Conservation (phyloP, 1,140 invertebrate species). For the Campoletis sonorensis region DNA sequence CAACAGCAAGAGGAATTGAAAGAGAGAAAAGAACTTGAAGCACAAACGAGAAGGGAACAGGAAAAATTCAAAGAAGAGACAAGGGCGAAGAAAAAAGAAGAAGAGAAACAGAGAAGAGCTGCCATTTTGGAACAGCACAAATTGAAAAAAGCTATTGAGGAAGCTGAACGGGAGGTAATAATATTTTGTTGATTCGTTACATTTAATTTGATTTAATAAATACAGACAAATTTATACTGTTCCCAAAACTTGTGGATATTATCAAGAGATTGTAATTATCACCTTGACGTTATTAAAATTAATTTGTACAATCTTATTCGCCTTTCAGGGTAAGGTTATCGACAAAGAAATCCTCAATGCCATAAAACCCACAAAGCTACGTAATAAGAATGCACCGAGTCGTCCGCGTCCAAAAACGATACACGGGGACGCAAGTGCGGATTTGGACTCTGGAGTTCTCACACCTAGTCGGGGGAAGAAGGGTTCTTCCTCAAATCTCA, state of each 20-base stretch:
- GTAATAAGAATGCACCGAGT: conserved; percentile 77
- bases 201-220: neutral
- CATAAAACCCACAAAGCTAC: conserved; percentile 80
- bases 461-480: conserved; percentile 86
- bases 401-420: conserved; percentile 91
- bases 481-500: conserved; percentile 87
- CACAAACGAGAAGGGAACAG: conserved; percentile 84
- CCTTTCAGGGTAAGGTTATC: conserved; percentile 83
- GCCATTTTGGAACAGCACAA: conserved; percentile 96
- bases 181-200: conserved; percentile 9
- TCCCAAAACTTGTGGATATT: no score
- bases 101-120: conserved; percentile 90
- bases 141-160: conserved; percentile 94
- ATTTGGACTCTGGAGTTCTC: conserved; percentile 85
- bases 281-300: conserved; percentile 5
- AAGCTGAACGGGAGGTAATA: conserved; percentile 90
- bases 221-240: no score
- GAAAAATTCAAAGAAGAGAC: conserved; percentile 92
- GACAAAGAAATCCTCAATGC: conserved; percentile 85
- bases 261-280: neutral
- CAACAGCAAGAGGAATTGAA: conserved; percentile 93
- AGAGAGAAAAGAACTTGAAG: conserved; percentile 89
- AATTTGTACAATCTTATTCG: conserved; percentile 25
- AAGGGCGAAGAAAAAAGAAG: conserved; percentile 90
- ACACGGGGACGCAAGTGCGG: conserved; percentile 88